Conservation (phyloP, 2,113 vertebrate genomes). For the Platysternon megacephalum region DNA sequence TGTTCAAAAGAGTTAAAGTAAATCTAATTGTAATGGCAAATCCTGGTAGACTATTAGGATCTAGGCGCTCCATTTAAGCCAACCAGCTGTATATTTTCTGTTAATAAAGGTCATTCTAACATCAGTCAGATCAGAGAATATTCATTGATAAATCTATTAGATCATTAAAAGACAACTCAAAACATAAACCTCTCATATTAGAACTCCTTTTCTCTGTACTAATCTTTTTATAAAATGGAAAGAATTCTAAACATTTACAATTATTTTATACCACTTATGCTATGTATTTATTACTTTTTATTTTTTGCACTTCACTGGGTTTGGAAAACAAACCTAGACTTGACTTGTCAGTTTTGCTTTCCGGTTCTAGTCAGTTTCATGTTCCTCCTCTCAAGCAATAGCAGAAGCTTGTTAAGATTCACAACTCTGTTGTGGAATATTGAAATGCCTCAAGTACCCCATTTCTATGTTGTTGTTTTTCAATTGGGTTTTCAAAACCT, state of each 20-base stretch:
- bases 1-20: not conserved
- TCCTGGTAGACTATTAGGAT: too few species aligned
- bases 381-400: not conserved
- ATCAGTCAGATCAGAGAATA: not conserved
- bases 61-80: not conserved
- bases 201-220: not conserved
- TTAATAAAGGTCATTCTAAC: not conserved
- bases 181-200: not conserved
- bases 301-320: not conserved
- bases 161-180: not conserved
- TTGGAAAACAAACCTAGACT: not conserved
- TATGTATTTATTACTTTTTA: not conserved
- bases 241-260: not conserved
- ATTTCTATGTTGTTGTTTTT: not conserved
- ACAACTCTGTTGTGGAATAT: not conserved
- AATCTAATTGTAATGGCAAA: not conserved
- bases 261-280: not conserved
- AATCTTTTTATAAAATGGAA: not conserved
- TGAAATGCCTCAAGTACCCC: not conserved
- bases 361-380: not conserved
- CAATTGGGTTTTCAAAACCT: not conserved
- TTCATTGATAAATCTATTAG: not conserved
- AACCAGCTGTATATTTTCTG: not conserved
- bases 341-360: not conserved
- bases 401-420: slow-evolving; percentile 26